phyloP scores from a whole-genome alignment of 2,113 vertebrate species.

The Nannobrachium achirus region DNA sequence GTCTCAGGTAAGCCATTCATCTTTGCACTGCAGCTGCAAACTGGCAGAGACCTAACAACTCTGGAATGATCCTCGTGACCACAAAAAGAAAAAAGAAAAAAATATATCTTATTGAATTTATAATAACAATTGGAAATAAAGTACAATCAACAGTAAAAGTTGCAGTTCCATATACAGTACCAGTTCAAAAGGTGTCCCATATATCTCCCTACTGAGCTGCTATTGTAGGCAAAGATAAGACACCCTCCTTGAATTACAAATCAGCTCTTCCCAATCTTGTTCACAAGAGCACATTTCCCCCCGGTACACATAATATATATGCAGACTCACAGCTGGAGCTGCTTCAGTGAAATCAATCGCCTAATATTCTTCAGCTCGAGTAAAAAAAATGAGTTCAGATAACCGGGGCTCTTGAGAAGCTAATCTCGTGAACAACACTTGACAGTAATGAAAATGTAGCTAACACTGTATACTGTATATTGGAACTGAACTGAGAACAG shows the following conservation, averaged over 20 bases:
- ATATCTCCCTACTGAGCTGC: constrained; percentile 39
- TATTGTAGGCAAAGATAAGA: constrained; percentile 50
- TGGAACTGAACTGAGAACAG: constrained; percentile 19
- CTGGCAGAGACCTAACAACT: constrained; percentile 12
- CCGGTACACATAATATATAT: constrained; percentile 72
- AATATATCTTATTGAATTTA: constrained; percentile 34
- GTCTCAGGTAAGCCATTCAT: constrained; percentile 4
- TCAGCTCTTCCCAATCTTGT: constrained; percentile 65
- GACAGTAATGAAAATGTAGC: constrained; percentile 55
- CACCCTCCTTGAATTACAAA: constrained; percentile 60
- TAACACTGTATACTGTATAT: constrained; percentile 26
- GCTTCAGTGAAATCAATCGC: constrained; percentile 71
- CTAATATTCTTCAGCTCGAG: constrained; percentile 63
- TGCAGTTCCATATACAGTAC: background rate
- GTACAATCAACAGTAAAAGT: constrained; percentile 37
- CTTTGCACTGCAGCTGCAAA: background rate
- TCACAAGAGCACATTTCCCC: constrained; percentile 50
- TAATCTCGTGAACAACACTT: constrained; percentile 71
- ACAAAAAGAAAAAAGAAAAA: background rate
- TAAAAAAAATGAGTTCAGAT: constrained; percentile 59
- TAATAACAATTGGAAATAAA: constrained; percentile 22
- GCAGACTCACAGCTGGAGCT: constrained; percentile 77
- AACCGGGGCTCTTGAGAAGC: constrained; percentile 63
- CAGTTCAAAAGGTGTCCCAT: constrained; percentile 15
- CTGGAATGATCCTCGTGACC: constrained; percentile 9